A percentile compares a stretch with the other conserved stretches of the same genome.
Conservation (phyloP, 2,888 invertebrate genomes). For the Agrochola macilenta region DNA sequence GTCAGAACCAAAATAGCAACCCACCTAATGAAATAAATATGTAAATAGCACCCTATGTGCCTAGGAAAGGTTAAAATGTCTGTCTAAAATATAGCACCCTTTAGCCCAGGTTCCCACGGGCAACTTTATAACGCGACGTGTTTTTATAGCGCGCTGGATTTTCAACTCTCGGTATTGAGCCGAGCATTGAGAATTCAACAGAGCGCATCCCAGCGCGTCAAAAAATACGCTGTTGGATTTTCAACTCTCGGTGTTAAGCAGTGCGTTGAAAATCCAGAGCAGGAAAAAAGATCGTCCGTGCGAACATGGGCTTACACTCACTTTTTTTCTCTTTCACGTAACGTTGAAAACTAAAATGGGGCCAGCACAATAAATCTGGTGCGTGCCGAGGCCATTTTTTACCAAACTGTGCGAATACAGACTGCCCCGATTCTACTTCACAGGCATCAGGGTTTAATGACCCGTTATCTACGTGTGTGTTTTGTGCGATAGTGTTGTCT, state of each 20-base stretch:
- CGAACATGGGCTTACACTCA: neutral
- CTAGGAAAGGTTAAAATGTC: slow-evolving; percentile 11
- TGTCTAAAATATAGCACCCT: slow-evolving; percentile 20
- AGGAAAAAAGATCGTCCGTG: neutral
- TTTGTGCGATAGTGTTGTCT: slow-evolving; percentile 20
- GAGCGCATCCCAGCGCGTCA: neutral
- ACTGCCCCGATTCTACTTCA: slow-evolving; percentile 24
- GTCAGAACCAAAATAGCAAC: neutral
- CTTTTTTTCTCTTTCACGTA: slow-evolving; percentile 36
- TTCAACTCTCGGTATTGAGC: neutral
- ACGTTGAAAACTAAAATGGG: slow-evolving; percentile 58
- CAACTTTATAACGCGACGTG: neutral
- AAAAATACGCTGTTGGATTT: neutral
- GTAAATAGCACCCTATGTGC: slow-evolving; percentile 15
- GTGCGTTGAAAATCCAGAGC: neutral
- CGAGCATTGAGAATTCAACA: neutral
- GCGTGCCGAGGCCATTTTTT: slow-evolving; percentile 54
- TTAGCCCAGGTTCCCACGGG: neutral
- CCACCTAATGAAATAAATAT: slow-evolving; percentile 32
- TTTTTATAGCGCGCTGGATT: neutral
- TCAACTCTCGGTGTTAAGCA: neutral
- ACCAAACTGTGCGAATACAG: slow-evolving; percentile 48
- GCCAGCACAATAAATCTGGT: slow-evolving; percentile 53
- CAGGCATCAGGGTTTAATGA: slow-evolving; percentile 59
- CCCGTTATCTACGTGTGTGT: slow-evolving; percentile 51